Conservation (phyloP, 2,888 invertebrate species). For the Arenicola marina region DNA sequence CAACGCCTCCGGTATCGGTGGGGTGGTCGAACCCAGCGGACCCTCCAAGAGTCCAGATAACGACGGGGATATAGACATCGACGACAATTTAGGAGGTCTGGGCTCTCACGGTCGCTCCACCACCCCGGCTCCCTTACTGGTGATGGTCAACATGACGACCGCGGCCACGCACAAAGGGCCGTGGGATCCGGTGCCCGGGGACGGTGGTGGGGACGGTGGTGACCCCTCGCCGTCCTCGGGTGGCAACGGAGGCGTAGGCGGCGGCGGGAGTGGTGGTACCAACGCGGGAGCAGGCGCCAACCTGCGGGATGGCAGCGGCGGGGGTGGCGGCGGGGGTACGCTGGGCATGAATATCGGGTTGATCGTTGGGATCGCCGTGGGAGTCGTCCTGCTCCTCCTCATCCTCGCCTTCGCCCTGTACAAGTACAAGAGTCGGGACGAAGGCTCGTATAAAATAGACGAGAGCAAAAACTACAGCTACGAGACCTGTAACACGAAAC, state of each 20-base stretch:
- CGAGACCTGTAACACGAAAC: constrained; percentile 39
- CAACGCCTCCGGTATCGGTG: constrained; percentile 5
- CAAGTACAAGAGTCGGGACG: constrained; percentile 65
- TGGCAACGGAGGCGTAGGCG: not conserved
- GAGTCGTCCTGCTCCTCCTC: constrained; percentile 80
- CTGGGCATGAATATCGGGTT: constrained; percentile 59
- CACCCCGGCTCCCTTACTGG: not conserved
- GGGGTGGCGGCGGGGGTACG: constrained; percentile 3
- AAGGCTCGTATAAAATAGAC: constrained; percentile 91
- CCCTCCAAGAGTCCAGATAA: not conserved
- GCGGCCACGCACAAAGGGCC: not conserved
- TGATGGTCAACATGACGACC: constrained; percentile 9
- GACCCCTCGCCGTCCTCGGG: not conserved
- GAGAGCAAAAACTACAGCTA: constrained; percentile 73
- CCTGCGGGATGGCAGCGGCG: not conserved
- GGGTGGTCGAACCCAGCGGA: not conserved
- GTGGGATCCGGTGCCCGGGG: not conserved
- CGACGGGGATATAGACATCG: not conserved
- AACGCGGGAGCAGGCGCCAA: not conserved
- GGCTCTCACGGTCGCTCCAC: not conserved
- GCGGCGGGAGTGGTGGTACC: not conserved
- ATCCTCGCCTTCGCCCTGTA: constrained; percentile 76
- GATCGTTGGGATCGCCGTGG: constrained; percentile 87
- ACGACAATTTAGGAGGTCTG: not conserved
- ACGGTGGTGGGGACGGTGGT: not conserved